Evolutionary conservation across 2,797 vertebrate genomes (phyloP), one percentile per base, ranked within the genome.

Genomic region (Hybognathus amarus): DNA sequence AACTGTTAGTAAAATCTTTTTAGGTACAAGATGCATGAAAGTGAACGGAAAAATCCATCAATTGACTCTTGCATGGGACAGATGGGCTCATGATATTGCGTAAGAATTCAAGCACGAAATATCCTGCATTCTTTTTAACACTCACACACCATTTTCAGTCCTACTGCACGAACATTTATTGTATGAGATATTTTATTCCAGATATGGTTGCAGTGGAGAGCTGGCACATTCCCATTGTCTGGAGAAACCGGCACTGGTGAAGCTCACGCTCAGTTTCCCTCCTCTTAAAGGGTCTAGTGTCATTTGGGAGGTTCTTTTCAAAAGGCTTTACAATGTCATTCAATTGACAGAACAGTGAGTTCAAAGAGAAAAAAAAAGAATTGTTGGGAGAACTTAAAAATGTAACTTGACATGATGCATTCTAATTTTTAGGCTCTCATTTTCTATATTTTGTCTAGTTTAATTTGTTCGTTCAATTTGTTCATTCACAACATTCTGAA

Each of bases 21-120:
- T 45, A 82, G 79, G 40, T 74, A 64, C 56, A 82, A 64, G 59
- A 82, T 82, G 79, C 69, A 82, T 13, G 42, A 27, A 2, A 82
- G 79, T 38, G 79, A 82, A 30, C 0, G 1, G 20, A 30, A 73
- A 45, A 81, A 81, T 50, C 79, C 79, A 1, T 81, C 40, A 22
- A n/a, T 24, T 73, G 68, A 50, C 40, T 50, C 79, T 81, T n/a
- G 13, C 27, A 6, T 18, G 63, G 27, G 68, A 81, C 79, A 47
- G 79, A 71, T 81, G 68, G 68, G 79, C 20, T 50, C 61, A 81
- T 73, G 52, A 73, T 71, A 50, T 4, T 15, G 66, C 6, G 79
- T 73, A 47, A 71, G 56, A 47, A 9, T 11, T 69, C 36, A 68
- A 12, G 8, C 15, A 27, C 2, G 27, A 15, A 64, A 59, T 76